Base-by-base conservation (phyloP, 37 sponge, comb jelly and placozoan genomes). In the Amphimedon queenslandica region DNA sequence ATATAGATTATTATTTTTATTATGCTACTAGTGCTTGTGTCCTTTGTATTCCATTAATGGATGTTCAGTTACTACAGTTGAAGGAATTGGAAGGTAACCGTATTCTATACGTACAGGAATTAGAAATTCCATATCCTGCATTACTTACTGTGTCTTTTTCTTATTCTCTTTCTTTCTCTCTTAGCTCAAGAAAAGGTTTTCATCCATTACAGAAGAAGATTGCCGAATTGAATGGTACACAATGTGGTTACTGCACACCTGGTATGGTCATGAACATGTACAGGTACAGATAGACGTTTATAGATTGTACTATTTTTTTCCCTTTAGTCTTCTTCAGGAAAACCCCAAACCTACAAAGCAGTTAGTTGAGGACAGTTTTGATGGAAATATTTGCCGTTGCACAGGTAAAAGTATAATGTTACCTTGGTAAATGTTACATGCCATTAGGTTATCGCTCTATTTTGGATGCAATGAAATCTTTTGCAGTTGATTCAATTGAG, bases 401-500 rank as follows among this genome's bases (percentile, higher is more conserved):
- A 84, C 79, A 43, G 79, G 79, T 84, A 36, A n/a, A 60, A n/a
- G 27, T 6, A n/a, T 60, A n/a, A 25, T 13, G 5, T n/a, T 60
- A 13, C 5, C 53, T 18, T 47, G 8, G 13, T 47, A 47, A 47
- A n/a, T n/a, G n/a, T n/a, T n/a, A n/a, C n/a, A n/a, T n/a, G n/a
- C n/a, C 13, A 30, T 0, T 69, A 91, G 92, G 92, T 2, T 92
- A 92, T 67, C 58, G 92, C 57, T 58, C 92, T 36, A 92, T 92
- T n/a, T 66, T 92, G 53, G 88, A 92, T 76, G 88, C 92, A 3
- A 92, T 92, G 92, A 87, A 80, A 64, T 64, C 88, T 42, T 87
- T 92, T 71, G 77, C 84, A 16, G 69, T 40, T 2, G 87, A 86
- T 65, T 43, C 24, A 2, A 27, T 30, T 8, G 55, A 83, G 33